Evolutionary conservation across 2,888 invertebrate species (phyloP), one percentile per base, ranked within the genome.

Genomic region (Tipula unca): DNA sequence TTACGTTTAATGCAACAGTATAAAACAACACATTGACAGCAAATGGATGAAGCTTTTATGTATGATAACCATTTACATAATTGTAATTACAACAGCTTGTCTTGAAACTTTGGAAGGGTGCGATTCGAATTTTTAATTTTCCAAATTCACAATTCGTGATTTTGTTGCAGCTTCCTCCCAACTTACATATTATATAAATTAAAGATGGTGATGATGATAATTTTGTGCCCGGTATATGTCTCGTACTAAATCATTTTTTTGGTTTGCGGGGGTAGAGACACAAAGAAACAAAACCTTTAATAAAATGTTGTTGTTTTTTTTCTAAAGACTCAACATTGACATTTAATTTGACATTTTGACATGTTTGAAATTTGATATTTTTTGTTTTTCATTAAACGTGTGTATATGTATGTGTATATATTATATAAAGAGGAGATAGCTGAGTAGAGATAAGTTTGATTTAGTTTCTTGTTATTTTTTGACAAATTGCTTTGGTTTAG

Each of bases 261-360:
- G 25, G 69, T 69, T 69, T 69, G 20, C 25, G 69, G 69, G 69
- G 69, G 25, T 17, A 48, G 42, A 14, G 10, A 14, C 14, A 42
- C 3, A 14, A 13, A 54, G 25, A 69, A 10, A 69, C 69, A 20
- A 69, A 25, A 69, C 69, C 69, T 69, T 25, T 69, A 69, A 25
- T 69, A 69, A 69, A 69, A 69, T 69, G 69, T 25, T 32, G 32
- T 32, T 32, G 4, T 32, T 69, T 69, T 69, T 69, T 69, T 69
- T 69, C 10, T 25, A 20, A 25, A 69, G 69, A 69, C 25, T 69
- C 69, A 69, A 69, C 69, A 69, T 69, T 69, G 69, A 69, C 69
- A 69, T 69, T 69, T 25, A 69, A 69, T 69, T 69, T 69, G 69
- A 69, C 69, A 69, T 69, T 69, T 69, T 69, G 69, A 69, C 69